Percentiles rank a stretch among this genome's conserved stretches.
phyloP scores from a whole-genome alignment of 2,113 vertebrate species.

The Spheniscus mendiculus region DNA sequence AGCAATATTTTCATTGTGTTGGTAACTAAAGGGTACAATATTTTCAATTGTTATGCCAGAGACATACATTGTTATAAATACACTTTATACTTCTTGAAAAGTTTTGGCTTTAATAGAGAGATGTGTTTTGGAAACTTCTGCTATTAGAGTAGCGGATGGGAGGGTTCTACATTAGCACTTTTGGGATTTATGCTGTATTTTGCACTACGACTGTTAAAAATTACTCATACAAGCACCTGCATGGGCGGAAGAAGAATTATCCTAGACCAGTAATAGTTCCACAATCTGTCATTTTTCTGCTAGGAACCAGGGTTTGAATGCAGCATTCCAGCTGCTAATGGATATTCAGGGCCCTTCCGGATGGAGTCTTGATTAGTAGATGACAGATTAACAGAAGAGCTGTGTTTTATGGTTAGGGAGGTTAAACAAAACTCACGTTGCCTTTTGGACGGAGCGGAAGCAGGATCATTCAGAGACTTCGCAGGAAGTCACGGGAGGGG shows the following conservation, averaged over 20 bases:
- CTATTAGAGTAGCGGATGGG: background rate
- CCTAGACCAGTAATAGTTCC: background rate
- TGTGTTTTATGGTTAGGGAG: constrained; percentile 69
- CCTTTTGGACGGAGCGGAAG: constrained; percentile 53
- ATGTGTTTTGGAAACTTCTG: background rate
- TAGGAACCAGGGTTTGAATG: background rate
- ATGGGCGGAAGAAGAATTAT: constrained; percentile 5
- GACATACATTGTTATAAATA: background rate
- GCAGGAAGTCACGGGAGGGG: constrained; percentile 67
- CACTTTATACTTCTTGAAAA: background rate
- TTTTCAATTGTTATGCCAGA: background rate
- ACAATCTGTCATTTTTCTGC: background rate
- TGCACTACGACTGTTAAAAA: background rate
- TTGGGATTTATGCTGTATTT: background rate
- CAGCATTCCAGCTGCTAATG: constrained; percentile 60
- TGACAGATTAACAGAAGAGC: constrained; percentile 58
- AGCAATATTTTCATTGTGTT: background rate
- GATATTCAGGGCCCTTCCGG: constrained; percentile 42
- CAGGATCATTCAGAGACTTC: constrained; percentile 55
- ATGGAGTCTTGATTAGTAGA: constrained; percentile 65
- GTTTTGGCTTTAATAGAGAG: background rate
- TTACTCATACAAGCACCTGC: constrained; percentile 2
- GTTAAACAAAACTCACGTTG: constrained; percentile 62
- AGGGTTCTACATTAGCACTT: background rate
- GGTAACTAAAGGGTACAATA: background rate